Base-by-base conservation (phyloP, 2,888 invertebrate species). In the Tridacna crocea region DNA sequence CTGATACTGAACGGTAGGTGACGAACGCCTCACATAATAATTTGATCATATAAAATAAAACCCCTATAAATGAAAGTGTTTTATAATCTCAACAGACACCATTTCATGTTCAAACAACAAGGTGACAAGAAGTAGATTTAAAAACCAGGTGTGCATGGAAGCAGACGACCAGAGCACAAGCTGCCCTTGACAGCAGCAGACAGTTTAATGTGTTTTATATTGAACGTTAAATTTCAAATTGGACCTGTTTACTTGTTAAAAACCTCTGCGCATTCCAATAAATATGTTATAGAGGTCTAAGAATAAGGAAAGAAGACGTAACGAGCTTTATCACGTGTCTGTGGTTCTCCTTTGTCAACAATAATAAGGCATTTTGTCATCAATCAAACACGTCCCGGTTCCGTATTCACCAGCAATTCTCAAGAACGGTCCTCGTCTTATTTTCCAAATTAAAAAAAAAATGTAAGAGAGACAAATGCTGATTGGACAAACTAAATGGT, bases 41-140 rank as follows among this genome's bases (percentile, higher is more conserved):
- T 58, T 83, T 77, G 83, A 73, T 78, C 75, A 78, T 83, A 77
- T 77, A 75, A 79, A 77, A 83, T 83, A 83, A 83, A 83, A 83
- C 73, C 70, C 75, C 51, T 63, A 72, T 83, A 77, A 83, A 83
- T 17, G 58, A 73, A 75, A 83, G 83, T 83, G 83, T 80, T 83
- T 75, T 70, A 83, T 80, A 83, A 61, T 75, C 65, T 72, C 75
- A 78, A 60, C 74, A 72, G 78, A 65, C 80, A 60, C 61, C 55
- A 46, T 61, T 36, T 75, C 75, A 75, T 80, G 83, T 77, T 75
- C 60, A 51, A 36, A 73, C 77, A 72, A 55, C 76, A 79, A 19
- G 51, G 58, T 68, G 58, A 66, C 66, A 76, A n/a, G 51, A 51
- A 12, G 24, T 24, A 61, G 1, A 24, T 22, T 17, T 24, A 61